Conservation (phyloP, 1,140 invertebrate species). For the Gonatopus flavifemur region DNA sequence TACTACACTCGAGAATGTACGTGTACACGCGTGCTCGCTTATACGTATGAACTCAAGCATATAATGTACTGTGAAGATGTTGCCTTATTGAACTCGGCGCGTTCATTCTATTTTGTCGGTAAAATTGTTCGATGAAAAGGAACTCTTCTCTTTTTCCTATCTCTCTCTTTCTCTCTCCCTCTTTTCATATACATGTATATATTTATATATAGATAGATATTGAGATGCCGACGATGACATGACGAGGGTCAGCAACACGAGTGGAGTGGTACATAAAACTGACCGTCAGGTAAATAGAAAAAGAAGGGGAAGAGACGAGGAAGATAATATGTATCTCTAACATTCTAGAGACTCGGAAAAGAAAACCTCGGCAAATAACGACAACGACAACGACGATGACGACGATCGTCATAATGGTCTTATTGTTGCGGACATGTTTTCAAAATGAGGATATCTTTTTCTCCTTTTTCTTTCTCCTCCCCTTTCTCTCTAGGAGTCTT, state of each 20-base stretch:
- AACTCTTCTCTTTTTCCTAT: constrained; percentile 9
- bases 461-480: too few species aligned
- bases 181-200: constrained; percentile 2
- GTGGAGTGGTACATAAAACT: constrained; percentile 28
- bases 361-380: too few species aligned
- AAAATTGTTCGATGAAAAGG: constrained; percentile 33
- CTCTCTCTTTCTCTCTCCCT: constrained; percentile 2
- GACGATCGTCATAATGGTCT: constrained; percentile 54
- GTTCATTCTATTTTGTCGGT: constrained; percentile 37
- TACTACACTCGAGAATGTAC: too few species aligned
- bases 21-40: too few species aligned
- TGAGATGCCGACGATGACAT: constrained; percentile 50
- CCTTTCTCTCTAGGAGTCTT: constrained; percentile 11
- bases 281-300: constrained; percentile 42
- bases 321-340: too few species aligned
- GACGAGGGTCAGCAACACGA: constrained; percentile 59
- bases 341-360: too few species aligned
- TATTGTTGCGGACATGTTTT: constrained; percentile 59
- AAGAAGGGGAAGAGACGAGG: constrained; percentile 18
- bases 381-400: constrained; percentile 30
- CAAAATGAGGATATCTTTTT: constrained; percentile 52
- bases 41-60: too few species aligned
- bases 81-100: too few species aligned
- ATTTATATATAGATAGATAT: too few species aligned
- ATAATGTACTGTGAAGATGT: too few species aligned